These are phyloP conservation scores for Gyrodactylus bullatarudis DNA, from an alignment of 1,140 invertebrate species.

Conservation along the genomic window DNA sequence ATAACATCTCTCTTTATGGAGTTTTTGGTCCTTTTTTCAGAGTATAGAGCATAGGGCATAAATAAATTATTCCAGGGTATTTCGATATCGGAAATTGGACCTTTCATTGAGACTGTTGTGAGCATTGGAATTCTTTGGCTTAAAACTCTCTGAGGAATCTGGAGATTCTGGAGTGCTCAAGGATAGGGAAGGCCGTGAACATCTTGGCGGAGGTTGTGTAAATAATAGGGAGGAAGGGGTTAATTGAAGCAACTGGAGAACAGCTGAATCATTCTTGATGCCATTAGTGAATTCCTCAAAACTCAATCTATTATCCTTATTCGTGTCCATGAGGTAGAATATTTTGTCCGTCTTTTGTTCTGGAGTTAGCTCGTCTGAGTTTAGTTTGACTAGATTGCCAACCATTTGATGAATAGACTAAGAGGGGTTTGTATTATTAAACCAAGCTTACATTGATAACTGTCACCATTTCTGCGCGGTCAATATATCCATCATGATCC, in stretches of 20 bases:
- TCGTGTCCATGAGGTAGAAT: neutral
- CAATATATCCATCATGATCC: constrained; percentile 87
- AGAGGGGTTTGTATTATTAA: neutral
- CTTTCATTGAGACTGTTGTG: too few relatives aligned
- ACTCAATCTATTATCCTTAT: neutral
- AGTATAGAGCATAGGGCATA: too few relatives aligned
- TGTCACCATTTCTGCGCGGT: constrained; percentile 82
- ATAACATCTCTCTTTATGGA: too few relatives aligned
- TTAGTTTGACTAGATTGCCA: neutral
- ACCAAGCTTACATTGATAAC: constrained; percentile 30
- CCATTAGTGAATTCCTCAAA: neutral
- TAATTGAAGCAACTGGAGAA: neutral
- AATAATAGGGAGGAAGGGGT: neutral
- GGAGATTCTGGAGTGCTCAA: too few relatives aligned
- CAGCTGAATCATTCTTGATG: neutral
- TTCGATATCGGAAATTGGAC: too few relatives aligned
- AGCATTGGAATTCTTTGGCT: too few relatives aligned
- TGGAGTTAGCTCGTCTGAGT: neutral
- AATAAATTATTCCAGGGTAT: too few relatives aligned
- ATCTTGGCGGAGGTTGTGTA: too few relatives aligned
- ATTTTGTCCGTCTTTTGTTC: neutral
- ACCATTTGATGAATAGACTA: neutral
- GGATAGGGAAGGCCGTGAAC: too few relatives aligned
- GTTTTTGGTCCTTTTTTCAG: too few relatives aligned
- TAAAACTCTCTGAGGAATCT: too few relatives aligned